Conservation (phyloP, 2,113 vertebrate species). For the Charadrius vociferus region DNA sequence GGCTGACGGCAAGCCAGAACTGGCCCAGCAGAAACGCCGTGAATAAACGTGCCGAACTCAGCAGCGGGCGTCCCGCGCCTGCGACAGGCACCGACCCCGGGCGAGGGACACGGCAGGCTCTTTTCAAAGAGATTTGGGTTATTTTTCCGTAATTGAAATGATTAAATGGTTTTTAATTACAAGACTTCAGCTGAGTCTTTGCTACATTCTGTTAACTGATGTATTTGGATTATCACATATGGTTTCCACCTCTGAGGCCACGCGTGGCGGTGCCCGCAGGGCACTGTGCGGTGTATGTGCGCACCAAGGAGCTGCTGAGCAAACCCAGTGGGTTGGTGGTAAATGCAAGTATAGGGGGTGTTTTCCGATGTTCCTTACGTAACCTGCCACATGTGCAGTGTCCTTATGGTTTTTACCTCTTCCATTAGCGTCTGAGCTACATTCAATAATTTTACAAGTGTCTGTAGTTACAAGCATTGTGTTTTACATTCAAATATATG, state of each 20-base stretch:
- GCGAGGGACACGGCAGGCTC: background rate
- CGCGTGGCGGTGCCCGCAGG: background rate
- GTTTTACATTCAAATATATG: background rate
- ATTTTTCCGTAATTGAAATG: conserved; percentile 42
- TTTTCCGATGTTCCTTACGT: background rate
- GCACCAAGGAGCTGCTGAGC: background rate
- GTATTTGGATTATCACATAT: conserved; percentile 18
- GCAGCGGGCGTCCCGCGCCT: background rate
- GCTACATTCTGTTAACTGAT: background rate
- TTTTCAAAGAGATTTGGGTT: background rate
- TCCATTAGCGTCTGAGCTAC: background rate
- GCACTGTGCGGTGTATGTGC: background rate
- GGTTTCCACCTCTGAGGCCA: background rate
- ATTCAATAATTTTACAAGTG: background rate
- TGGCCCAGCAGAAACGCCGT: background rate
- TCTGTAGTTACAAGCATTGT: background rate
- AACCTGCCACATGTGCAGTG: rapidly evolving
- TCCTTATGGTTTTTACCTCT: rapidly evolving
- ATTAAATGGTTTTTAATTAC: conserved; percentile 58
- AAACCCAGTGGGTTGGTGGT: background rate
- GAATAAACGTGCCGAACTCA: background rate
- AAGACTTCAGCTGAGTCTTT: conserved; percentile 1
- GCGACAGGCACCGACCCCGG: background rate
- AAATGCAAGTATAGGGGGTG: background rate
- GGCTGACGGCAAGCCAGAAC: background rate